Evolutionary conservation across 2,888 invertebrate species (phyloP), one percentile per base, ranked within the genome.

Genomic region (Tubulanus polymorphus): DNA sequence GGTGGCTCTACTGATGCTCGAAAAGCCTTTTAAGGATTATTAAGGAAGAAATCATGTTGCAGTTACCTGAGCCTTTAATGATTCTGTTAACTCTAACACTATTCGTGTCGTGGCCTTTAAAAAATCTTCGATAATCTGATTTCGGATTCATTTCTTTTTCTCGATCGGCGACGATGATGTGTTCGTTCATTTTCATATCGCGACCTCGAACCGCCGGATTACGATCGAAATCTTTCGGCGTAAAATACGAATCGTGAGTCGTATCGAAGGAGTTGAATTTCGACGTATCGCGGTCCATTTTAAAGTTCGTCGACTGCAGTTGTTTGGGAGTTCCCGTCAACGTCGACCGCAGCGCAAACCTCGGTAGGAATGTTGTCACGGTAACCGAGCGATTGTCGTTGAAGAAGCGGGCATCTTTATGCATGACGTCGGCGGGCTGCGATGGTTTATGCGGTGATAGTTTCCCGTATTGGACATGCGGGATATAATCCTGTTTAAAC

Each of bases 251-350:
- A 48, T 65, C 66, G 48, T 74, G 71, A 23, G 71, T 69, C n/a
- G 74, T 74, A 8, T 66, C 59, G 57, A 71, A 73, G 2, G 62
- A 61, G 49, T 71, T 64, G 20, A 73, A 65, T 62, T 74, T 72
- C 45, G 60, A 65, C 18, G 65, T 51, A 54, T 75, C 75, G 30
- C 63, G 53, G 55, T 75, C 73, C 72, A 74, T 72, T 60, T 74
- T 75, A 53, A 74, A 75, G 60, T 74, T 75, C 3, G 75, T 75
- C 10, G 56, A 53, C 29, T 71, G 57, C 15, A 73, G 60, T 48
- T 67, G 72, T 26, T 63, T 65, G 41, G 63, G 60, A 10, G 57
- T 63, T 20, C 65, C 64, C 45, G 60, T 55, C 37, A 70, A 59
- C 37, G 67, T 66, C 8, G 71, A 68, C 55, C 70, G 69, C 10